Percentiles rank a stretch among this genome's conserved stretches.
phyloP scores from a whole-genome alignment of 2,113 vertebrate species.

The Ceyx melanurus region DNA sequence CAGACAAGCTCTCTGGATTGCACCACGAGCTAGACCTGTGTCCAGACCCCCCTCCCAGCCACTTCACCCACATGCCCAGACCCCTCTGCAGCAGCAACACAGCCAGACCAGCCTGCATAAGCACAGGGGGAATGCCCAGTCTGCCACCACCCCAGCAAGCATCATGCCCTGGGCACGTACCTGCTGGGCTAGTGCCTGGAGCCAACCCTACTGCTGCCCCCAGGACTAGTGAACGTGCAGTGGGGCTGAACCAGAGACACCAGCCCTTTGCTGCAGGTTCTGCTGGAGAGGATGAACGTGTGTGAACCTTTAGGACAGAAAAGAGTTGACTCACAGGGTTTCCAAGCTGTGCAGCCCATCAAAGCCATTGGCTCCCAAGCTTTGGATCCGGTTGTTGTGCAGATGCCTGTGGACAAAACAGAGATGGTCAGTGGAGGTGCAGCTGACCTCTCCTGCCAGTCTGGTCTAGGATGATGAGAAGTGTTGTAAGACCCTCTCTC shows the following conservation, averaged over 20 bases:
- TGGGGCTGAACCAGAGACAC: background rate
- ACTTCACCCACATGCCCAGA: background rate
- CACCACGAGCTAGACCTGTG: too few relatives aligned
- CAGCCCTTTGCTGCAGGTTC: background rate
- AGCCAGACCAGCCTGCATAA: background rate
- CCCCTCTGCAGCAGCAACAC: background rate
- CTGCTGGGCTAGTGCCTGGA: background rate
- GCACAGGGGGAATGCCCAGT: background rate
- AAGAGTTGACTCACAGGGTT: conserved; percentile 87
- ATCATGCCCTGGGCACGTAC: background rate
- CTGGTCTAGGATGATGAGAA: background rate
- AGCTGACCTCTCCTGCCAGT: background rate
- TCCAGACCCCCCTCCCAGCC: background rate
- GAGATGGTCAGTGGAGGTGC: background rate
- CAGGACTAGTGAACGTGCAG: accelerated
- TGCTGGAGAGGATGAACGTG: background rate
- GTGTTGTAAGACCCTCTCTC: background rate
- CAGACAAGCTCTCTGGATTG: background rate
- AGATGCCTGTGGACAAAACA: conserved; percentile 84
- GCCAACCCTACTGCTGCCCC: background rate
- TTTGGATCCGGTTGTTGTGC: conserved; percentile 93
- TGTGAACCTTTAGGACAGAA: accelerated
- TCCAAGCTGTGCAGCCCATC: conserved; percentile 91
- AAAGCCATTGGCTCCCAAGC: conserved; percentile 87
- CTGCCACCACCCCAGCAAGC: background rate